Evolutionary conservation across 1,140 invertebrate genomes (phyloP).

Genomic region (Pollicipes pollicipes): DNA sequence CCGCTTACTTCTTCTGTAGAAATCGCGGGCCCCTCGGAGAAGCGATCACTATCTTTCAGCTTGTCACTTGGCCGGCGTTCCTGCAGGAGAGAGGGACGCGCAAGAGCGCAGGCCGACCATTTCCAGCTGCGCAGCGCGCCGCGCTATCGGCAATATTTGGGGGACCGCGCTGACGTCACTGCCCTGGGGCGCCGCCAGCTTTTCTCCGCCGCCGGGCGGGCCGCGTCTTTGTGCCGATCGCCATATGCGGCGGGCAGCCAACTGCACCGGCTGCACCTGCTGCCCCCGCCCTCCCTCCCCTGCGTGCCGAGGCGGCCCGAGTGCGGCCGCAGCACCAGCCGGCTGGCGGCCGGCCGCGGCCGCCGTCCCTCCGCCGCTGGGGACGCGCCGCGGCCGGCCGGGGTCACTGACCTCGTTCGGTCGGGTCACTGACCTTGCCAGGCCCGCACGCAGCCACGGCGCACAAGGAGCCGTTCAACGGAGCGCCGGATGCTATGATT

Average conservation of each 20-base stretch:
- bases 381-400: too few relatives aligned
- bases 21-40: too few relatives aligned
- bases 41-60: too few relatives aligned
- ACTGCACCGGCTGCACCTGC: background rate
- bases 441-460: background rate
- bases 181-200: background rate
- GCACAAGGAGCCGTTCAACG: background rate
- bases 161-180: background rate
- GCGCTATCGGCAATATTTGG: background rate
- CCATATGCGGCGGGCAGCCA: background rate
- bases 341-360: too few relatives aligned
- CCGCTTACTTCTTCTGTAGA: too few relatives aligned
- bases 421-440: background rate
- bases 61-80: too few relatives aligned
- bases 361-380: too few relatives aligned
- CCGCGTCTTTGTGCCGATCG: background rate
- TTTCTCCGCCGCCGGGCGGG: background rate
- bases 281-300: background rate
- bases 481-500: background rate
- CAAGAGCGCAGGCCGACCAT: too few relatives aligned
- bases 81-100: too few relatives aligned
- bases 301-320: too few relatives aligned
- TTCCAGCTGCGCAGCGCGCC: background rate
- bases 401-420: background rate
- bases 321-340: too few relatives aligned